These are phyloP conservation scores for Balearica regulorum DNA, from an alignment of 2,797 vertebrate genomes.

Conservation along the genomic window DNA sequence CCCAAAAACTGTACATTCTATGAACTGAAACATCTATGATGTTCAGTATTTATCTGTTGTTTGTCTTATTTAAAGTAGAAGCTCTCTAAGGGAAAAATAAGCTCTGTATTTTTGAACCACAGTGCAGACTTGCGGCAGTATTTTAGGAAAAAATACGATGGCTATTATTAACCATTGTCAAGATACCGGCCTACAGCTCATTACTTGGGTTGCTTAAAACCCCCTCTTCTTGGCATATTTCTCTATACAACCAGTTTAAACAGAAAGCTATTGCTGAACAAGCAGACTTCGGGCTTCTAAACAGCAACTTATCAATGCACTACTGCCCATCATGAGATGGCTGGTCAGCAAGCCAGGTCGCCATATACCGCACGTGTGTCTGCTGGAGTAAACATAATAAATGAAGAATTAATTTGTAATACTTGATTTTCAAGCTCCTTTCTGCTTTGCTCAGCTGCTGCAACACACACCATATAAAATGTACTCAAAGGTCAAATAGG, in stretches of 20 bases:
- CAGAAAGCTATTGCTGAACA: constrained; percentile 18
- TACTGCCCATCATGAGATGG: not conserved
- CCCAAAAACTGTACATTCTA: not conserved
- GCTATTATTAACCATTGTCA: constrained; percentile 59
- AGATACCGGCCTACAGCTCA: constrained; percentile 36
- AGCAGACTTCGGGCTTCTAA: constrained; percentile 13
- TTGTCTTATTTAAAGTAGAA: constrained; percentile 1
- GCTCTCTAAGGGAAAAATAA: constrained; percentile 2
- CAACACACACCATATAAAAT: not conserved
- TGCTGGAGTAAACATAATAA: not conserved
- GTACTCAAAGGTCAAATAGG: not conserved
- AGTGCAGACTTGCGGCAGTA: constrained; percentile 15
- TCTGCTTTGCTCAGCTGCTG: constrained; percentile 48
- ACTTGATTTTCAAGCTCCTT: constrained; percentile 38
- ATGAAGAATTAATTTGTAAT: not conserved
- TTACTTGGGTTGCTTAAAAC: constrained; percentile 39
- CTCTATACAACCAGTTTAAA: not conserved
- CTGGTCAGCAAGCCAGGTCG: not conserved
- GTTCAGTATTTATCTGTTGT: not conserved
- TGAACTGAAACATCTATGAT: not conserved
- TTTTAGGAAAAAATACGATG: constrained; percentile 24
- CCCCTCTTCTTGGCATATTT: constrained; percentile 3
- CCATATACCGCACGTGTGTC: not conserved
- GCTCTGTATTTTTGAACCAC: constrained; percentile 32
- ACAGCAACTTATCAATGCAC: not conserved